Evolutionary conservation across 2,113 vertebrate genomes (phyloP), one percentile per base, ranked within the genome.

Genomic region (Microtus richardsoni): DNA sequence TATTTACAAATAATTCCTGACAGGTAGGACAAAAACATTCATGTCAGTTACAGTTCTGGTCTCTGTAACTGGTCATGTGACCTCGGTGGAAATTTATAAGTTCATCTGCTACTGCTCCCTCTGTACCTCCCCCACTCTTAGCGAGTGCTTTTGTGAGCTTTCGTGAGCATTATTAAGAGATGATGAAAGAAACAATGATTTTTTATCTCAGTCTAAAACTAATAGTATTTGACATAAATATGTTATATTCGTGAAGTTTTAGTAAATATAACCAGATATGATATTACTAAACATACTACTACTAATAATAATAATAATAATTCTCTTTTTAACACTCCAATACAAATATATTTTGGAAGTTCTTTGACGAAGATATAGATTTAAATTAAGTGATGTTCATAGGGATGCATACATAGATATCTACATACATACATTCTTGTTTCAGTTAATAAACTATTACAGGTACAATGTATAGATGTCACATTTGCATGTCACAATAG

Each of bases 371-470:
- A 82, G 6, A 41, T 44, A 9, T 24, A 73, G 36, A 49, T 41
- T 74, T 36, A 54, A 28, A 54, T 58, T n/a, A 74, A 41, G 36
- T 84, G 7, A 16, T 39, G 62, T 9, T 28, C 5, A 1, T 83
- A 62, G 14, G 28, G 75, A 36, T 9, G 52, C 10, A 73, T 64
- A 44, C 11, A 49, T 33, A 74, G 7, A 62, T 74, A 54, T 0
- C 49, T 30, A 68, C 2, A 52, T 30, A 7, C 24, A 49, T 24
- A 54, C 6, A 62, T 44, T 12, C 49, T 60, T 75, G 2, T 93
- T 91, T 93, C 82, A 66, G 3, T 80, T 88, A 87, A 78, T 74
- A 92, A 94, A 91, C 49, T 44, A 58, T 54, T 70, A 7, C 13
- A 80, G 33, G 7, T 58, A 60, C 66, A 13, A 73, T 26, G 16